Base-by-base conservation (phyloP, 2,797 vertebrate species). In the Uromys caudimaculatus region DNA sequence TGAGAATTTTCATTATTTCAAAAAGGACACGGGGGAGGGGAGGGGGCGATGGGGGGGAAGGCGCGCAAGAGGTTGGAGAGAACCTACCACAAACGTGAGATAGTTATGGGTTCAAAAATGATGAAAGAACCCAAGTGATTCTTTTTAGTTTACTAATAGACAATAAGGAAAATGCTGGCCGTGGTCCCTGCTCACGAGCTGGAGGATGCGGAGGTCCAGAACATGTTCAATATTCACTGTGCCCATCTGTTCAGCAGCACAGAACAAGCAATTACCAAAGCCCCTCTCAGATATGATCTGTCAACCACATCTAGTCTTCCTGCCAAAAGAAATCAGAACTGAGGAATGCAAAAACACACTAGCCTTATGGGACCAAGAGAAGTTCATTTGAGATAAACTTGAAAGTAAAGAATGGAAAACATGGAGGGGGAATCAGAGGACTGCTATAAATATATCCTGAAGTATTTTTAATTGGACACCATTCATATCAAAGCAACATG, bases 221-320 rank as follows among this genome's bases (percentile, higher is more conserved):
- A 97, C 97, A 91, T 95, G 98, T 97, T 94, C 98, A 97, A 95
- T 96, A 98, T 98, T 98, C 98, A 96, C 97, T 90, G 97, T 83
- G 98, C 98, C 98, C 98, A 98, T 99, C 98, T 99, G 98, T 98
- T 86, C 98, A 98, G 44, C 93, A 87, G 76, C 97, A 97, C 98
- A 98, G 98, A 98, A 98, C 96, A 29, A 98, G 98, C 98, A 98
- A 98, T 98, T 98, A 98, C 96, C 78, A 97, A 93, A 98, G 98
- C 97, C 97, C 98, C 97, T 98, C 98, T 98, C 98, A 98, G 97
- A 98, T 98, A 97, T 75, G 91, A 98, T 96, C 98, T 98, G 98
- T 98, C 98, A 98, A 96, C 96, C 95, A 92, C 95, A 97, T 97
- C 94, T 93, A 92, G 58, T 52, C 29, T 0, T 94, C 94, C 95